Evolutionary conservation across 2,113 vertebrate species (phyloP).

Genomic region (Guaruba guarouba): DNA sequence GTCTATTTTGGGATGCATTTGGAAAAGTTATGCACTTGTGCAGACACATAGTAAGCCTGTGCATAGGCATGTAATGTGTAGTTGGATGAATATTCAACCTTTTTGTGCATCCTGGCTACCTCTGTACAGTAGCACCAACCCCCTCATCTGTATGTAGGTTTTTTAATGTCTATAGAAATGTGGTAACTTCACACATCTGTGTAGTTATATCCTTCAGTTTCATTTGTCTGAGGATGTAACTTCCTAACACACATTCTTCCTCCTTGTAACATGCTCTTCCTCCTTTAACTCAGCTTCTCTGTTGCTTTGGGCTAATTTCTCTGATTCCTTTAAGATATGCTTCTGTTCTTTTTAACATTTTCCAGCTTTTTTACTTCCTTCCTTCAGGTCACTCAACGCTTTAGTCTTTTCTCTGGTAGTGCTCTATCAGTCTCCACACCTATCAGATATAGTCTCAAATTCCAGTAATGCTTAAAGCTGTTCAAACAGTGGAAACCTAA

Average conservation of each 20-base stretch:
- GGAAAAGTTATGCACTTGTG: background rate
- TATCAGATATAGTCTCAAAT: background rate
- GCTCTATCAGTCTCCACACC: background rate
- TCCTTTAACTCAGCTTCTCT: background rate
- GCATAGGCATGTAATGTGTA: background rate
- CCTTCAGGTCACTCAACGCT: background rate
- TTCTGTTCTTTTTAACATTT: background rate
- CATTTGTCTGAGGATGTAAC: background rate
- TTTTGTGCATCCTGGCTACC: background rate
- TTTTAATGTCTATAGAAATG: background rate
- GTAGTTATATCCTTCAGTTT: background rate
- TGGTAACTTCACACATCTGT: background rate
- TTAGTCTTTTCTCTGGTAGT: background rate
- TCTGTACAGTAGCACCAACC: background rate
- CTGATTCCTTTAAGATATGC: background rate
- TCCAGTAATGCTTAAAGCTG: background rate
- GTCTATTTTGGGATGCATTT: background rate
- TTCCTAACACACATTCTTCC: background rate
- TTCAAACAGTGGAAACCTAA: background rate
- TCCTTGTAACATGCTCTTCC: background rate
- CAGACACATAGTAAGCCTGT: background rate
- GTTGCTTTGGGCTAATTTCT: background rate
- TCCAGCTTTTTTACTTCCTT: background rate
- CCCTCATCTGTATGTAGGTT: accelerated
- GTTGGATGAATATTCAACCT: background rate